A percentile compares a stretch with the other conserved stretches of the same genome.
phyloP scores from a whole-genome alignment of 2,113 vertebrate genomes.

The Nothobranchius kuhntae region DNA sequence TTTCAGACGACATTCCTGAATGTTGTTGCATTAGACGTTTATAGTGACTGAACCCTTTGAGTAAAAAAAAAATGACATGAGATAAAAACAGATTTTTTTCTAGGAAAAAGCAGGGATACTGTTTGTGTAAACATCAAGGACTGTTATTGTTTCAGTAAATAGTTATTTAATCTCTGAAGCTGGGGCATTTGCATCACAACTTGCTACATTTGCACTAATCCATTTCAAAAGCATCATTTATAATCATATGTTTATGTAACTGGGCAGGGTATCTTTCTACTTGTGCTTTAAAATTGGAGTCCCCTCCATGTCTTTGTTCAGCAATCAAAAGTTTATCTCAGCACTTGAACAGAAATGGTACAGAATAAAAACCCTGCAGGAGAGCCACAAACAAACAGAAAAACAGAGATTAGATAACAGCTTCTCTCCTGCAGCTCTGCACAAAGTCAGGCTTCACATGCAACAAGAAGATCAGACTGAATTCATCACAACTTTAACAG shows the following conservation, averaged over 20 bases:
- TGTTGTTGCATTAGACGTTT: not conserved
- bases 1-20: not conserved
- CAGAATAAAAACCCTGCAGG: not conserved
- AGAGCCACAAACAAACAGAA: not conserved
- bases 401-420: not conserved
- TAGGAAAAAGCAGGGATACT: not conserved
- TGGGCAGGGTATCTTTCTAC: not conserved
- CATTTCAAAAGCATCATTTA: not conserved
- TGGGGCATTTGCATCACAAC: slow-evolving; percentile 1
- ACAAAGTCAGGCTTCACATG: not conserved
- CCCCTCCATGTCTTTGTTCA: not conserved
- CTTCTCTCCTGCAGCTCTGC: not conserved
- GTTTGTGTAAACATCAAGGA: slow-evolving; percentile 15
- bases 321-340: not conserved
- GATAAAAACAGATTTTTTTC: slow-evolving; percentile 8
- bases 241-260: not conserved
- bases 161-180: slow-evolving; percentile 11
- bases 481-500: not conserved
- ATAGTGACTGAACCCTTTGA: slow-evolving; percentile 4
- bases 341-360: not conserved
- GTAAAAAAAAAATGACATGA: not conserved
- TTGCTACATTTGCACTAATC: not conserved
- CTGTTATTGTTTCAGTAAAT: not conserved
- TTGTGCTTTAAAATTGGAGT: not conserved
- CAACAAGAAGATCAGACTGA: not conserved